phyloP scores from a whole-genome alignment of 1,140 invertebrate genomes.

The Gyrodactylus salaris region DNA sequence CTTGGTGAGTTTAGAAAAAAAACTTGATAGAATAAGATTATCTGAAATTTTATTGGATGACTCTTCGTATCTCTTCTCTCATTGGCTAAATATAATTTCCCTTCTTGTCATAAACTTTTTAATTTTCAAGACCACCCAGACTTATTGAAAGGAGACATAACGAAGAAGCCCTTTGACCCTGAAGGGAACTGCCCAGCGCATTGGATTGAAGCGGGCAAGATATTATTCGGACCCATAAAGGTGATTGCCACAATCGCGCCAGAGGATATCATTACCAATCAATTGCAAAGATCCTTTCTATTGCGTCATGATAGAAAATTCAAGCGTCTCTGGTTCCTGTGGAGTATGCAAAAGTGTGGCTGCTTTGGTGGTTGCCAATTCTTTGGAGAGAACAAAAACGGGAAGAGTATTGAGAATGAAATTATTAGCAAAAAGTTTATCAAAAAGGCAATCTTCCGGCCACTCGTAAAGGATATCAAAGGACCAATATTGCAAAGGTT shows the following conservation, averaged over 20 bases:
- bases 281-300: conserved; percentile 26
- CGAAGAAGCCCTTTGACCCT: too few relatives aligned
- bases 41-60: too few relatives aligned
- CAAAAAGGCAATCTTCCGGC: conserved; percentile 8
- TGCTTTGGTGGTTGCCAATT: conserved; percentile 72
- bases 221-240: background rate
- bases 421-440: background rate
- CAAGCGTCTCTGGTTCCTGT: conserved; percentile 67
- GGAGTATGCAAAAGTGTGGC: conserved; percentile 49
- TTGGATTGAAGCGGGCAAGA: background rate
- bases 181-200: background rate
- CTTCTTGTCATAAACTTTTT: too few relatives aligned
- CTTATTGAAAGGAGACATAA: too few relatives aligned
- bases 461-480: too few relatives aligned
- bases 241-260: background rate
- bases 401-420: conserved; percentile 29
- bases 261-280: background rate
- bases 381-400: conserved; percentile 45
- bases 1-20: background rate
- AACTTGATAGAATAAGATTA: too few relatives aligned
- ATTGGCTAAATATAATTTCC: too few relatives aligned
- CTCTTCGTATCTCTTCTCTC: too few relatives aligned
- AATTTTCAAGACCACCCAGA: too few relatives aligned
- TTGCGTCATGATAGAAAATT: conserved; percentile 49
- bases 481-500: too few relatives aligned